Evolutionary conservation across 2,113 vertebrate genomes (phyloP).

Genomic region (Mus musculus): DNA sequence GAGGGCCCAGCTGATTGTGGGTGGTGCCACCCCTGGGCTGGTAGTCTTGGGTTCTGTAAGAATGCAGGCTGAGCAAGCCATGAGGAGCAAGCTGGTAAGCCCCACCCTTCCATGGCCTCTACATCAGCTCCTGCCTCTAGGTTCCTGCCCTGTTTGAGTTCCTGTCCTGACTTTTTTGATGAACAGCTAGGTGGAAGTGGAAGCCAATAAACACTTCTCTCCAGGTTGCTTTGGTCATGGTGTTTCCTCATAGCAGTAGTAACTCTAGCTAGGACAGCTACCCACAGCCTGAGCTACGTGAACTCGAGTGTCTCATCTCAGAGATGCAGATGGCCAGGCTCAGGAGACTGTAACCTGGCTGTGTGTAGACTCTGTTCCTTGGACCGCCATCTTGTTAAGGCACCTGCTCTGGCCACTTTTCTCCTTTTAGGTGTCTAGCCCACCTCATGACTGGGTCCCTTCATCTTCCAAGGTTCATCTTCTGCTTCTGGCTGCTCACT

Average conservation of each 20-base stretch:
- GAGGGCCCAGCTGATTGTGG: background rate
- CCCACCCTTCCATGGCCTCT: background rate
- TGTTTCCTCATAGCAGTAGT: too few species aligned
- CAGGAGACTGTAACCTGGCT: background rate
- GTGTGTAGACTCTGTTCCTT: fast-evolving
- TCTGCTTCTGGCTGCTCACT: background rate
- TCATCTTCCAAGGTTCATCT: background rate
- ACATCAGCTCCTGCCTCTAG: background rate
- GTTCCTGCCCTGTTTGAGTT: background rate
- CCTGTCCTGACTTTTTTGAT: background rate
- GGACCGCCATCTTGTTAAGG: background rate
- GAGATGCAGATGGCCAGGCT: background rate
- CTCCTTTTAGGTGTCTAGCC: background rate
- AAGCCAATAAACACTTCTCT: background rate
- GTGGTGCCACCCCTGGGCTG: background rate
- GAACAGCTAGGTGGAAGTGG: background rate
- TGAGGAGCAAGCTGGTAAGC: background rate
- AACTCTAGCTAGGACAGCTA: background rate
- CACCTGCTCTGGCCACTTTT: background rate
- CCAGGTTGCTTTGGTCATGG: background rate
- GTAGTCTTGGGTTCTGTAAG: background rate
- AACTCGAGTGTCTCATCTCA: fast-evolving
- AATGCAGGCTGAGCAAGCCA: background rate
- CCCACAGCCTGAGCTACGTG: background rate
- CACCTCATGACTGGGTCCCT: background rate